Conservation (phyloP, 2,797 vertebrate genomes). For the Xenopus petersii region DNA sequence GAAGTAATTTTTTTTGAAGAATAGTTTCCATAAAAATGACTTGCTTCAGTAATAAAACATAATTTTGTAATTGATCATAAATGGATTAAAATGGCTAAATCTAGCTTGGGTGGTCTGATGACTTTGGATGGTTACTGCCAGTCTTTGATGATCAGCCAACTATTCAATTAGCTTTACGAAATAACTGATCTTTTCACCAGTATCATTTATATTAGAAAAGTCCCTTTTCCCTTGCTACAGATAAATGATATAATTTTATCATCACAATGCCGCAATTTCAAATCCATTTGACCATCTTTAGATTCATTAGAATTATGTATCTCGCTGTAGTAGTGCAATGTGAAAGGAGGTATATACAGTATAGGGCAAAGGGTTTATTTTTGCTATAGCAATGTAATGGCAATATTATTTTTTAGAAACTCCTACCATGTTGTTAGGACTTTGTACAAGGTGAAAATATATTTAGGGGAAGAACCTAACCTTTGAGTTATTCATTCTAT, state of each 20-base stretch:
- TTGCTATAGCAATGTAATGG: no score
- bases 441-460: no score
- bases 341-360: not conserved
- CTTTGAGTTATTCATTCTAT: no score
- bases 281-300: constrained; percentile 44
- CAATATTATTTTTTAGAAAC: no score
- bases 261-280: constrained; percentile 43
- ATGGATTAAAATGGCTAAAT: constrained; percentile 56
- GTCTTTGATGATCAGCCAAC: constrained; percentile 61
- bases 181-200: constrained; percentile 55
- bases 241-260: constrained; percentile 43
- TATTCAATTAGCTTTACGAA: constrained; percentile 67
- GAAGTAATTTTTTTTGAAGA: constrained; percentile 47
- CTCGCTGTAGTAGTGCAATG: no score
- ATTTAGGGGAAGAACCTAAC: no score
- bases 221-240: constrained; percentile 45
- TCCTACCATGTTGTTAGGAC: no score
- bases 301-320: constrained; percentile 18
- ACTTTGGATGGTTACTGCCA: constrained; percentile 53
- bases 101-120: constrained; percentile 49
- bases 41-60: constrained; percentile 53
- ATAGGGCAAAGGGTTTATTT: not conserved
- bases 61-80: constrained; percentile 56
- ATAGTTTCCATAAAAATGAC: constrained; percentile 35
- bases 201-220: constrained; percentile 50